phyloP scores from a whole-genome alignment of 1,140 invertebrate species.

The Melanaphis sacchari region DNA sequence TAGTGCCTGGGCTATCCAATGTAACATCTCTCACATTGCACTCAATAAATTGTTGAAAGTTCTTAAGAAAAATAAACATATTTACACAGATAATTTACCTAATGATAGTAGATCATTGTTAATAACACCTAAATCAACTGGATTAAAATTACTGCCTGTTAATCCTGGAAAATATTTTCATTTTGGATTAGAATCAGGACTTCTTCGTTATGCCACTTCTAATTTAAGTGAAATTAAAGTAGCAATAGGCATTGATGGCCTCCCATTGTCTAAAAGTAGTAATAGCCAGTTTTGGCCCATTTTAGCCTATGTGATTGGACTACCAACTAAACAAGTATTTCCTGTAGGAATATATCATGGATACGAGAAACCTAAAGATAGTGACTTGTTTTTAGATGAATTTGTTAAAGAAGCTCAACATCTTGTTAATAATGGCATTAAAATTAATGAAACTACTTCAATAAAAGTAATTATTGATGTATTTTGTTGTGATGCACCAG shows the following conservation, averaged over 20 bases:
- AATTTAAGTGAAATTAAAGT: not conserved
- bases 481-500: slow-evolving; percentile 59
- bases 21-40: not conserved
- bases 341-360: not conserved
- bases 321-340: not conserved
- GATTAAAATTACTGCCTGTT: not conserved
- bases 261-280: not conserved
- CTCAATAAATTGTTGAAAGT: not conserved
- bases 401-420: slow-evolving; percentile 10
- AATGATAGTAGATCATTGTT: not conserved
- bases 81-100: not conserved
- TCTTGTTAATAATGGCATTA: not conserved
- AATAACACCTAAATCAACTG: not conserved
- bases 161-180: slow-evolving; percentile 17
- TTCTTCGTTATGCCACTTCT: not conserved
- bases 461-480: slow-evolving; percentile 29
- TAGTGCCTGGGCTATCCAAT: not conserved
- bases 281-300: slow-evolving; percentile 20
- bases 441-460: not conserved
- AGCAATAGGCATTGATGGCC: slow-evolving; percentile 14
- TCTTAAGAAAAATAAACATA: not conserved
- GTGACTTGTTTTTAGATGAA: not conserved
- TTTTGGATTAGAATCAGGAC: not conserved
- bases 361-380: not conserved
- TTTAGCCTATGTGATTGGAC: not conserved